Conservation (phyloP, 1,140 invertebrate species). For the Chionoecetes opilio region DNA sequence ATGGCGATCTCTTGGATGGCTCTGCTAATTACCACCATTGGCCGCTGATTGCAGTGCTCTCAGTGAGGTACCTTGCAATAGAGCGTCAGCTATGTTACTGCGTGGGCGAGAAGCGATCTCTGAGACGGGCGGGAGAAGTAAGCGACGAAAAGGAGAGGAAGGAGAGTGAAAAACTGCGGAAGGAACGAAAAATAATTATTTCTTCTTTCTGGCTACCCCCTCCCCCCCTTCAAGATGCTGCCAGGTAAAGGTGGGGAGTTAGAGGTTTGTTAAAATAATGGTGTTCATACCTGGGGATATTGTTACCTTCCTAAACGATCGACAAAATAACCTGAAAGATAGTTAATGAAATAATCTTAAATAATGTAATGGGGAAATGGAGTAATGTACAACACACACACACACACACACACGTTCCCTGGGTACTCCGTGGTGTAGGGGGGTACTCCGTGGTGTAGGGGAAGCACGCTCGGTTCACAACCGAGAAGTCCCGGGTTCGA, state of each 20-base stretch:
- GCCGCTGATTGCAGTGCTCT: constrained; percentile 66
- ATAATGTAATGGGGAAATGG: too few relatives aligned
- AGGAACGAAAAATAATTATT: not conserved
- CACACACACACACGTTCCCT: constrained; percentile 45
- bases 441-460: too few relatives aligned
- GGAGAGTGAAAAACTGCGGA: not conserved
- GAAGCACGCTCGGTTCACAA: too few relatives aligned
- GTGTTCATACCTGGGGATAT: not conserved
- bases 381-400: not conserved
- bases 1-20: constrained; percentile 55
- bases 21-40: constrained; percentile 60
- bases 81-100: not conserved
- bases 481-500: too few relatives aligned
- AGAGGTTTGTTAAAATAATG: constrained; percentile 21
- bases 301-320: not conserved
- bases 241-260: not conserved
- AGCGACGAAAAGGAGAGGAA: not conserved
- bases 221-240: not conserved
- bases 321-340: too few relatives aligned
- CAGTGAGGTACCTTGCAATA: not conserved
- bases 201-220: not conserved
- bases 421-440: too few relatives aligned
- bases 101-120: not conserved
- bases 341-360: too few relatives aligned
- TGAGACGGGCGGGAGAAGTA: not conserved